Percentiles rank a stretch among this genome's conserved stretches.
phyloP scores from a whole-genome alignment of 1,140 invertebrate genomes.

The Drosophila suzukii region DNA sequence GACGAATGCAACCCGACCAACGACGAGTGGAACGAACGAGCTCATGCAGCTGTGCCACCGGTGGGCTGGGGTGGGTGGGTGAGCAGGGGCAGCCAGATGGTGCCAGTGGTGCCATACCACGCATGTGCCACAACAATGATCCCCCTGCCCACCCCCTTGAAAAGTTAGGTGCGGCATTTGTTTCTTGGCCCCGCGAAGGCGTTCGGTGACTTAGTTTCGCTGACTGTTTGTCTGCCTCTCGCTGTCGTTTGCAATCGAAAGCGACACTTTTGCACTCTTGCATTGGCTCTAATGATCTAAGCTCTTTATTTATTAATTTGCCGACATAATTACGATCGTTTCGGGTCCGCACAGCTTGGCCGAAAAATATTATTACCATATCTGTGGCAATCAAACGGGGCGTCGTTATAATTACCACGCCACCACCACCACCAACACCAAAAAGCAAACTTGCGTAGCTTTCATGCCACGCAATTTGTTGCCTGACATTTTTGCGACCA shows the following conservation, averaged over 20 bases:
- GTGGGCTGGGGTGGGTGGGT: slow-evolving; percentile 19
- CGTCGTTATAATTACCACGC: slow-evolving; percentile 73
- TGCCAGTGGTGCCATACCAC: slow-evolving; percentile 50
- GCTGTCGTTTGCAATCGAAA: slow-evolving; percentile 62
- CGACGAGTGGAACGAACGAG: slow-evolving; percentile 32
- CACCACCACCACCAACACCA: slow-evolving; percentile 30
- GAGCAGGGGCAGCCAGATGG: slow-evolving; percentile 29
- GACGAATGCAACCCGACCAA: slow-evolving; percentile 36
- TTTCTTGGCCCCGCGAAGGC: slow-evolving; percentile 33
- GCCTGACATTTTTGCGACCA: slow-evolving; percentile 57
- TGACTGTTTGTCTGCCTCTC: slow-evolving; percentile 37
- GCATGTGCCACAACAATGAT: slow-evolving; percentile 63
- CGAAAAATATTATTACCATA: slow-evolving; percentile 69
- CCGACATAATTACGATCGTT: slow-evolving; percentile 62
- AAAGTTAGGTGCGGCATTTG: slow-evolving; percentile 55
- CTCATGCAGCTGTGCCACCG: slow-evolving; percentile 40
- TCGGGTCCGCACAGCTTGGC: neutral
- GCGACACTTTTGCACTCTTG: slow-evolving; percentile 72
- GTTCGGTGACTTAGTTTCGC: slow-evolving; percentile 62
- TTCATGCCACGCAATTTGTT: slow-evolving; percentile 62
- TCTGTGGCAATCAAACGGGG: slow-evolving; percentile 61
- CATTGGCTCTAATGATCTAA: slow-evolving; percentile 57
- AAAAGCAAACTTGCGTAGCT: slow-evolving; percentile 32
- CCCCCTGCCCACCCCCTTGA: slow-evolving; percentile 10
- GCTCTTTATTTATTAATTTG: slow-evolving; percentile 76